These are phyloP conservation scores for Heliconius sara DNA, from an alignment of 2,888 invertebrate species.

Conservation along the genomic window DNA sequence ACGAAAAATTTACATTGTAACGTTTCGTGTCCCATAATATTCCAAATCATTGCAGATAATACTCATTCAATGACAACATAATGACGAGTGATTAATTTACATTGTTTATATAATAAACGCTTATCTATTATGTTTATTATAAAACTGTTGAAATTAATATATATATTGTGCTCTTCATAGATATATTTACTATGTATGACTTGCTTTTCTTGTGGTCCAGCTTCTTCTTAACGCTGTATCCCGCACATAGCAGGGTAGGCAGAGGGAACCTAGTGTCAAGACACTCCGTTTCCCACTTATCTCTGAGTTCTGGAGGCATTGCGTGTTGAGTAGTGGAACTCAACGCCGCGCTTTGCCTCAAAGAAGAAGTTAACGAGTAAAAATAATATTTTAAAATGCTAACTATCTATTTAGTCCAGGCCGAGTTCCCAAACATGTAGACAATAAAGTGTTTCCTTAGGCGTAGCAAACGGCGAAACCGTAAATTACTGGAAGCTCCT, in stretches of 20 bases:
- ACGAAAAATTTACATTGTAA: neutral
- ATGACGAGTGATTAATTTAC: neutral
- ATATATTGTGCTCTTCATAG: neutral
- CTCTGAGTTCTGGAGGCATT: too few species aligned
- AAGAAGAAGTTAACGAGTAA: neutral
- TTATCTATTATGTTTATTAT: conserved; percentile 15
- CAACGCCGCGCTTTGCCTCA: too few species aligned
- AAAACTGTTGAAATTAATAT: neutral
- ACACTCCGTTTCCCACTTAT: too few species aligned
- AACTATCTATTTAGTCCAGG: conserved; percentile 42
- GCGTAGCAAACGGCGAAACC: conserved; percentile 60
- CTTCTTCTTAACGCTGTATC: too few species aligned
- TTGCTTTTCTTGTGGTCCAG: too few species aligned
- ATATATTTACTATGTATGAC: too few species aligned
- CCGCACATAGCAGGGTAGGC: too few species aligned
- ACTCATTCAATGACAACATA: conserved; percentile 8
- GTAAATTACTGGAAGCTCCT: conserved; percentile 64
- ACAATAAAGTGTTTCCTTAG: conserved; percentile 67
- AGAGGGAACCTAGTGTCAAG: too few species aligned
- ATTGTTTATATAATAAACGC: conserved; percentile 12
- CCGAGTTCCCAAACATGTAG: conserved; percentile 53
- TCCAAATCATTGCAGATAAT: conserved; percentile 1
- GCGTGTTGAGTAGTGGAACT: too few species aligned
- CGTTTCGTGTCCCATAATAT: neutral
- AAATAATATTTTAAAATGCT: conserved; percentile 17